Evolutionary conservation across 2,888 invertebrate species (phyloP).

Genomic region (Amiota minor): DNA sequence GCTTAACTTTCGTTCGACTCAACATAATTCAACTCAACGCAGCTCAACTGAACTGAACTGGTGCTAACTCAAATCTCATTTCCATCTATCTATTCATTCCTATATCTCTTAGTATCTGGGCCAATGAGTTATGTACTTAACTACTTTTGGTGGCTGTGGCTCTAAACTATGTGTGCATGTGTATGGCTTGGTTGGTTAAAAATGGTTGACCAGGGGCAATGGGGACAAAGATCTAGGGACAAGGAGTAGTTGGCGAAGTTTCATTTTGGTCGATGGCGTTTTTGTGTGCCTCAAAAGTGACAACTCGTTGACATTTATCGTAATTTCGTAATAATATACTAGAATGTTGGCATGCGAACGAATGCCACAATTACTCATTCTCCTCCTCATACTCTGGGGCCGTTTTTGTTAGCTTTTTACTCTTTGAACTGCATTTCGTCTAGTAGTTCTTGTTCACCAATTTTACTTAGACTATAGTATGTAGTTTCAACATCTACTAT

Average conservation of each 20-base stretch:
- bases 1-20: not conserved
- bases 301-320: conserved; percentile 50
- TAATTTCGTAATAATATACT: conserved; percentile 44
- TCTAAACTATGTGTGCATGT: not conserved
- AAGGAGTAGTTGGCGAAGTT: too few relatives aligned
- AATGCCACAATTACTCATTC: not conserved
- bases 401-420: too few relatives aligned
- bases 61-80: too few relatives aligned
- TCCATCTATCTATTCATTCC: too few relatives aligned
- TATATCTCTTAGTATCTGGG: not conserved
- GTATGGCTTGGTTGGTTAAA: not conserved
- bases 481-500: not conserved
- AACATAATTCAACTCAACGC: not conserved
- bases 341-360: conserved; percentile 23
- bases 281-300: conserved; percentile 33
- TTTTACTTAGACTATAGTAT: not conserved
- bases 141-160: not conserved
- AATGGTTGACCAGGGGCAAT: not conserved
- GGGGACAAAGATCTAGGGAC: too few relatives aligned
- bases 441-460: too few relatives aligned
- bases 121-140: conserved; percentile 31
- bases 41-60: not conserved
- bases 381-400: not conserved
- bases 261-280: not conserved
- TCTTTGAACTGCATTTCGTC: too few relatives aligned